phyloP scores from a whole-genome alignment of 2,888 invertebrate species.

The Teleiodes luculella region DNA sequence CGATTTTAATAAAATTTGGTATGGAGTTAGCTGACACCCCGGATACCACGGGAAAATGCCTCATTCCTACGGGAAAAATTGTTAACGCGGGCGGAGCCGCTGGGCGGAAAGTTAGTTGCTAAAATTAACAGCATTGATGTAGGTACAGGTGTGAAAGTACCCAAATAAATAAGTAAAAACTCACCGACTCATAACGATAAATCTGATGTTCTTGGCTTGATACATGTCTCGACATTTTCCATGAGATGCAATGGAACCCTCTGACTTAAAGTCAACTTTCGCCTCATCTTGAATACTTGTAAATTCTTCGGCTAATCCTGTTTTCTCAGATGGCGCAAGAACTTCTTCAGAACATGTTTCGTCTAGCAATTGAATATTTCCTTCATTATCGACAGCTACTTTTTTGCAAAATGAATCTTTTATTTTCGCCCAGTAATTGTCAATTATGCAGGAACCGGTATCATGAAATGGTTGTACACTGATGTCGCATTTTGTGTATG shows the following conservation, averaged over 20 bases:
- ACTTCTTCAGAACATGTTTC: constrained; percentile 28
- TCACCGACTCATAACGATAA: constrained; percentile 60
- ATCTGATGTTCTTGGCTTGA: constrained; percentile 48
- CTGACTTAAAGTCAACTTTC: constrained; percentile 34
- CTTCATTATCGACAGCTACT: constrained; percentile 56
- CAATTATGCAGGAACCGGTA: neutral
- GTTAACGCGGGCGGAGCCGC: too few species aligned
- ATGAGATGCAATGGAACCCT: constrained; percentile 39
- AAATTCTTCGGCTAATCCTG: neutral
- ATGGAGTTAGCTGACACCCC: too few species aligned
- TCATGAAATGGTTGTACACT: constrained; percentile 23
- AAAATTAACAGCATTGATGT: too few species aligned
- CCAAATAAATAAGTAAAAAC: constrained; percentile 12
- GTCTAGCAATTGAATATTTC: constrained; percentile 43
- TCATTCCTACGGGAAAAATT: too few species aligned
- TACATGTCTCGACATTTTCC: constrained; percentile 54
- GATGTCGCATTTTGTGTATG: constrained; percentile 50
- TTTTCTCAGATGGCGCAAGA: neutral
- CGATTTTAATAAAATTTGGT: too few species aligned
- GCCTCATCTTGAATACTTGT: constrained; percentile 17
- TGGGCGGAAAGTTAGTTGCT: too few species aligned
- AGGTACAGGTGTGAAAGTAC: neutral
- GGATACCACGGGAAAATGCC: too few species aligned
- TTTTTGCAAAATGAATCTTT: constrained; percentile 59
- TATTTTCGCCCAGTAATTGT: constrained; percentile 51